Conservation (phyloP, 2,797 vertebrate species). For the Acanthiza pusilla region DNA sequence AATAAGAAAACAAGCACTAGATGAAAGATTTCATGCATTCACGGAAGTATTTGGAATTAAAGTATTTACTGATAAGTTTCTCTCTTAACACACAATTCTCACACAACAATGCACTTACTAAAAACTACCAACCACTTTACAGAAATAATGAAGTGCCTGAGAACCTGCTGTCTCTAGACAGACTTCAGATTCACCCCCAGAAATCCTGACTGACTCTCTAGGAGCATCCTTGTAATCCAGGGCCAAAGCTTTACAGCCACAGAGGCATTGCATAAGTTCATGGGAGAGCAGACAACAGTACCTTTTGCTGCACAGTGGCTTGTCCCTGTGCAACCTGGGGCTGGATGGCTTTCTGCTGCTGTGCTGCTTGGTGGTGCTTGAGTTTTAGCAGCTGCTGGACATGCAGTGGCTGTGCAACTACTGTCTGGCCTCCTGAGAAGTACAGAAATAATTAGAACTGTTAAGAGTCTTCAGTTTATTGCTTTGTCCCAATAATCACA, state of each 20-base stretch:
- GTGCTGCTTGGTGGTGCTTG: slow-evolving; percentile 81
- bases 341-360: slow-evolving; percentile 86
- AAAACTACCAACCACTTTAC: background rate
- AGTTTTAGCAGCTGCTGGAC: slow-evolving; percentile 80
- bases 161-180: background rate
- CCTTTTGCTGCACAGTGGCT: slow-evolving; percentile 87
- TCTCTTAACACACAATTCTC: background rate
- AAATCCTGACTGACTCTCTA: background rate
- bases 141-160: background rate
- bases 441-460: background rate
- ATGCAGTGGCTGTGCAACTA: slow-evolving; percentile 81
- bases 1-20: background rate
- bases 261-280: background rate
- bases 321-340: slow-evolving; percentile 80
- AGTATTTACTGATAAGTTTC: background rate
- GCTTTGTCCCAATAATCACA: background rate
- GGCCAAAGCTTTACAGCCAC: background rate
- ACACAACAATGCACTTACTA: background rate
- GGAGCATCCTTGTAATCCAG: background rate
- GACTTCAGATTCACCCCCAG: background rate
- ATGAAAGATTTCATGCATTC: background rate
- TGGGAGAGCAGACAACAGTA: background rate
- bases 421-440: slow-evolving; percentile 78
- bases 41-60: background rate
- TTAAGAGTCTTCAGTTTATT: background rate